Percentiles rank a stretch among this genome's conserved stretches.
Conservation (phyloP, 2,797 vertebrate genomes). For the Fistularia tabacaria region DNA sequence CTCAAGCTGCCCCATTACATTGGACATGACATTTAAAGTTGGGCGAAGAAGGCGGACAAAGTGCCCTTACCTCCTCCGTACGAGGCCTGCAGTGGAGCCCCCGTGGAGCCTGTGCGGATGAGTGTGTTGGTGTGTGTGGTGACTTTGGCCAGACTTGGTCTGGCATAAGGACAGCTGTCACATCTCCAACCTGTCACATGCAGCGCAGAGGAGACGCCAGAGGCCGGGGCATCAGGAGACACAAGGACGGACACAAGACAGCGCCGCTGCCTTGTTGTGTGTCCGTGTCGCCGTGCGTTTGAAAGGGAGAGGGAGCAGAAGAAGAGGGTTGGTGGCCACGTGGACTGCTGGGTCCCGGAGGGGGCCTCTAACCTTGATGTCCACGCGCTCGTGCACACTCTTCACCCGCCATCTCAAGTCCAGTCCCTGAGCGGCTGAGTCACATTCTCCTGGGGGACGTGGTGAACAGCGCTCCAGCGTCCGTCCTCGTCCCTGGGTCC, state of each 20-base stretch:
- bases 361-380: constrained; percentile 61
- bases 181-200: constrained; percentile 75
- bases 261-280: constrained; percentile 18
- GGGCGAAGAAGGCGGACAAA: constrained; percentile 65
- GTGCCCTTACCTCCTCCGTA: constrained; percentile 66
- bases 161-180: constrained; percentile 79
- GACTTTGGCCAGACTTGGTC: constrained; percentile 73
- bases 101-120: constrained; percentile 40
- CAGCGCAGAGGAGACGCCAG: constrained; percentile 64
- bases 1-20: constrained; percentile 62
- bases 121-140: constrained; percentile 61
- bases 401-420: constrained; percentile 47
- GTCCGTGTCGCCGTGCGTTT: constrained; percentile 34
- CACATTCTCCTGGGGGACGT: constrained; percentile 48
- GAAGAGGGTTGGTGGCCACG: constrained; percentile 50
- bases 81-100: constrained; percentile 65
- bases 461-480: constrained; percentile 55
- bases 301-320: constrained; percentile 37
- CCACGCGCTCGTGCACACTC: constrained; percentile 23
- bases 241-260: constrained; percentile 62
- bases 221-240: constrained; percentile 60
- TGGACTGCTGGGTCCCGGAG: constrained; percentile 62
- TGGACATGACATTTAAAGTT: constrained; percentile 75
- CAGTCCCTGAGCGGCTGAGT: constrained; percentile 62
- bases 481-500: constrained; percentile 34